Evolutionary conservation across 2,113 vertebrate species (phyloP), one percentile per base, ranked within the genome.

Genomic region (Campylomormyrus numenius): DNA sequence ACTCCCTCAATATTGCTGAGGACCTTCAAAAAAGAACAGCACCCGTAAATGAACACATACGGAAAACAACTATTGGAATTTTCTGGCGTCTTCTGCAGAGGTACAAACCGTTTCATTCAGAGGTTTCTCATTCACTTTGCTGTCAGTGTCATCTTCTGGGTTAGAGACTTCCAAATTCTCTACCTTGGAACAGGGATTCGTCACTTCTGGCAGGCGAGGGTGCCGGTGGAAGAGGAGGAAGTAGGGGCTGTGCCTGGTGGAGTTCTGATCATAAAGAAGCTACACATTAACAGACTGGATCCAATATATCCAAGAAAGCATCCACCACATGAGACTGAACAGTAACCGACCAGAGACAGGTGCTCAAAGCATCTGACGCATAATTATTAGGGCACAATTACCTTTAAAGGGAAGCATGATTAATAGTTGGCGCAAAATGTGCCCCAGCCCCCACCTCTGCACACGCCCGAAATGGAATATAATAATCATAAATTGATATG

Each of bases 151-250:
- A 13, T 48, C 80, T 46, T 84, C 80, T 48, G 80, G 42, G 80
- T 48, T 8, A 56, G 46, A 6, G 31, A 31, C n/a, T 27, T 52
- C 85, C 5, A 52, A 52, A 17, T 1, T 27, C 3, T n/a, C 6
- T 52, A 1, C 39, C 56, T 70, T 88, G 35, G 88, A 8, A 88
- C 1, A 45, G 50, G 88, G 13, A 52, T n/a, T 45, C 24, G 48
- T 66, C 8, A 88, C 88, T 39, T 88, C 56, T 88, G 88, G 31
- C 11, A 88, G 24, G 53, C 39, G 53, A 45, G 88, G 88, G 58
- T 88, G 88, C 6, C 42, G 88, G 56, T 88, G 0, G 42, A 88
- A 88, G 31, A 88, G 56, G 35, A 88, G 62, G 31, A 58, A 88
- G 19, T 70, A 70, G 7, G 88, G 88, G 39, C 88, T 88, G 56